Evolutionary conservation across 2,113 vertebrate species (phyloP).

Genomic region (Malurus alboscapulatus): DNA sequence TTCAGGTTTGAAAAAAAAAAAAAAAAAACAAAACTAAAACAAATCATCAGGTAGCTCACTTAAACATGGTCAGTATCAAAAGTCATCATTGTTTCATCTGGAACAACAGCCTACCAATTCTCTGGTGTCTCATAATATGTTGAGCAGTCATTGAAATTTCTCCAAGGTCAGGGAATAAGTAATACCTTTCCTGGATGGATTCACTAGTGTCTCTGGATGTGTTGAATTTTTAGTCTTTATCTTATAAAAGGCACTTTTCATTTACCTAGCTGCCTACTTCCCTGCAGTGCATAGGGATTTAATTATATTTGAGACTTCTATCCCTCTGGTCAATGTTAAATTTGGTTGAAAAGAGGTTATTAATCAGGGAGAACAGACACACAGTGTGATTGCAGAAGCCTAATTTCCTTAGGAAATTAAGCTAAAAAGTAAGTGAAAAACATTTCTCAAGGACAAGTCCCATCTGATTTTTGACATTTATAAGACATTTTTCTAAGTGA

Average conservation of each 20-base stretch:
- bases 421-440: conserved; percentile 14
- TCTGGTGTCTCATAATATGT: background rate
- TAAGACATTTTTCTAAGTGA: background rate
- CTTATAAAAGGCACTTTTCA: conserved; percentile 22
- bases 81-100: background rate
- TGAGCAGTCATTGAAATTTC: background rate
- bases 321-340: conserved; percentile 46
- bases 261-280: conserved; percentile 22
- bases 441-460: conserved; percentile 21
- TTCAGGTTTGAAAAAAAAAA: background rate
- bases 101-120: background rate
- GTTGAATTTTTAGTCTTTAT: background rate
- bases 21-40: background rate
- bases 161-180: background rate
- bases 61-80: background rate
- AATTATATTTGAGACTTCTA: conserved; percentile 31
- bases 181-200: background rate
- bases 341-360: conserved; percentile 40
- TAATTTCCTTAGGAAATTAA: conserved; percentile 40
- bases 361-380: conserved; percentile 43
- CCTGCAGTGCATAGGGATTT: conserved; percentile 20
- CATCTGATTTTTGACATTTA: conserved; percentile 1
- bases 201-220: background rate
- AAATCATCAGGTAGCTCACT: background rate
- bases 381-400: background rate